Conservation (phyloP, 2,888 invertebrate species). For the Dasypolia templi region DNA sequence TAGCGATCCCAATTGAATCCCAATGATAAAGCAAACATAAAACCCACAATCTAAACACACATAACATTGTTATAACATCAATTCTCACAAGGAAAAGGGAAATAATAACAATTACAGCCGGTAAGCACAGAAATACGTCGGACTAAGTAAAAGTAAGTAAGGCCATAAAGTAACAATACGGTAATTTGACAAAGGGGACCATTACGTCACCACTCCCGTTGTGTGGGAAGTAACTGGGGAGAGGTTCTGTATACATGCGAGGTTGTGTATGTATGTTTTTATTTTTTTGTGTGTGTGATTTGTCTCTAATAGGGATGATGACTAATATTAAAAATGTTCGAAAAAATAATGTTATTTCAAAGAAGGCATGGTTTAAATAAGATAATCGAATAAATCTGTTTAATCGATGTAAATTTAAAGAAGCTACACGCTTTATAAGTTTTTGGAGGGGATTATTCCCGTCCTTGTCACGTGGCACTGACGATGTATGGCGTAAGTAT, state of each 20-base stretch:
- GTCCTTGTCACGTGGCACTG: too few relatives aligned
- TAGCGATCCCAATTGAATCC: conserved; percentile 12
- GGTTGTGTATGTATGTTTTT: background rate
- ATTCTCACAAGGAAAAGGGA: conserved; percentile 41
- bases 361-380: too few relatives aligned
- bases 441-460: too few relatives aligned
- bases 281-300: background rate
- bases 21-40: conserved; percentile 14
- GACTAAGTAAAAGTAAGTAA: conserved; percentile 64
- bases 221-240: background rate
- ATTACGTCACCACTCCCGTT: conserved; percentile 56
- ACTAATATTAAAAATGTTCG: too few relatives aligned
- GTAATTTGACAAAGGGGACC: conserved; percentile 65
- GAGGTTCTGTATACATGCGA: conserved; percentile 9
- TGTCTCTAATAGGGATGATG: too few relatives aligned
- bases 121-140: conserved; percentile 58
- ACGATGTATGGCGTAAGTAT: too few relatives aligned
- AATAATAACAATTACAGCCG: conserved; percentile 59
- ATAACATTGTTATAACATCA: conserved; percentile 57
- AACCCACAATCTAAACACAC: conserved; percentile 16
- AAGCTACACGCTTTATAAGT: too few relatives aligned
- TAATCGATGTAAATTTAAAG: too few relatives aligned
- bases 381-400: too few relatives aligned
- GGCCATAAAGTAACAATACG: conserved; percentile 61
- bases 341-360: too few relatives aligned